Percentiles rank a stretch among this genome's conserved stretches.
Conservation (phyloP, 2,797 vertebrate genomes). For the Cynopterus sphinx region DNA sequence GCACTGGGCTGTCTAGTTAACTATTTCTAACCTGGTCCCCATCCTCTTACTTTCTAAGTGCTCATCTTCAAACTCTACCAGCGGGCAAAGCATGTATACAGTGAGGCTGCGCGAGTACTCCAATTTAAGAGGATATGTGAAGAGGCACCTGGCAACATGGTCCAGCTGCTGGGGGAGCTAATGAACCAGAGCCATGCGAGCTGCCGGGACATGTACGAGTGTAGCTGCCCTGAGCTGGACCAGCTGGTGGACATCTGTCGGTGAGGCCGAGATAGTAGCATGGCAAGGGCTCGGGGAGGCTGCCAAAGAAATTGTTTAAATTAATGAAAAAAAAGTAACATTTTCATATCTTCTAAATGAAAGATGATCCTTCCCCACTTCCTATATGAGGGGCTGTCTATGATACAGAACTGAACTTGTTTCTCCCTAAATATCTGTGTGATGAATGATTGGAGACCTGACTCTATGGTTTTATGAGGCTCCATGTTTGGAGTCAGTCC, state of each 20-base stretch:
- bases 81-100: slow-evolving; percentile 95
- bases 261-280: slow-evolving; percentile 87
- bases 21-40: neutral
- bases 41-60: slow-evolving; percentile 81
- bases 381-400: slow-evolving; percentile 63
- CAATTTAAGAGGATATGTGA: slow-evolving; percentile 92
- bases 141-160: slow-evolving; percentile 84
- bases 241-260: slow-evolving; percentile 95
- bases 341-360: slow-evolving; percentile 72
- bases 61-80: slow-evolving; percentile 93
- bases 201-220: slow-evolving; percentile 96
- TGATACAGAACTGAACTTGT: slow-evolving; percentile 73
- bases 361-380: slow-evolving; percentile 67
- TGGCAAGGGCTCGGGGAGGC: neutral
- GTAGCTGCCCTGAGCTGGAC: slow-evolving; percentile 97
- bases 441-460: slow-evolving; percentile 58
- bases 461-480: slow-evolving; percentile 69
- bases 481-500: slow-evolving; percentile 69
- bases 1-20: neutral
- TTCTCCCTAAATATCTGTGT: slow-evolving; percentile 62
- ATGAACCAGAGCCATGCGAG: slow-evolving; percentile 97
- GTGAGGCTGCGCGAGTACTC: slow-evolving; percentile 94
- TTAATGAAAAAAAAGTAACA: slow-evolving; percentile 69
- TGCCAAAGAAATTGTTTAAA: slow-evolving; percentile 61
- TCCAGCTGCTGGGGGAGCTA: slow-evolving; percentile 91